These are phyloP conservation scores for Pantelozetes paolii DNA, from an alignment of 2,888 invertebrate species.

Conservation along the genomic window DNA sequence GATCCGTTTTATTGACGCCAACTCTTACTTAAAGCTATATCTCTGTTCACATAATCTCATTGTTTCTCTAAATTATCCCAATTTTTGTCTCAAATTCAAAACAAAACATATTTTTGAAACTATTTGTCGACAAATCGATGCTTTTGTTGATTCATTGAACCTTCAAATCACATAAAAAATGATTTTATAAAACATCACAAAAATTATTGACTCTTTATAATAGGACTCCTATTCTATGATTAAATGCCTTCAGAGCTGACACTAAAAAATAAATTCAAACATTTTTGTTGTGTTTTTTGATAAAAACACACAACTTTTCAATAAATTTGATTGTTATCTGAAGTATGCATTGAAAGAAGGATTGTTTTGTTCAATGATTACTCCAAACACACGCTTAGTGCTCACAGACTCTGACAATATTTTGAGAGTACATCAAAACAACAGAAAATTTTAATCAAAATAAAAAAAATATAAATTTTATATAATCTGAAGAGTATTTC, in stretches of 20 bases:
- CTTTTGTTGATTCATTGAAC: conserved; percentile 10
- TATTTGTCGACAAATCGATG: neutral
- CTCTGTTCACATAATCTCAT: neutral
- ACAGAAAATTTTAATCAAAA: neutral
- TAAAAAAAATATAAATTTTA: neutral
- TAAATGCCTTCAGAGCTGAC: conserved; percentile 5
- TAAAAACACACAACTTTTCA: neutral
- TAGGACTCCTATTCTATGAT: conserved; percentile 25
- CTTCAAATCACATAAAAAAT: conserved; percentile 1
- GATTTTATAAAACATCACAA: neutral
- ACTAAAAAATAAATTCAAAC: conserved; percentile 16
- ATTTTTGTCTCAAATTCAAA: neutral
- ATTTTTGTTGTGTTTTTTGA: neutral
- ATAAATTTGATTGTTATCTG: conserved; percentile 16
- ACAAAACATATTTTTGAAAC: neutral
- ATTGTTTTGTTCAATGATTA: conserved; percentile 27
- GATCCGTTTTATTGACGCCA: neutral
- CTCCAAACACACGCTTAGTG: conserved; percentile 28
- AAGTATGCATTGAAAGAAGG: neutral
- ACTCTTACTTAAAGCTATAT: conserved; percentile 1
- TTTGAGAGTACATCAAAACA: neutral
- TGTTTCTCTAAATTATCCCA: neutral
- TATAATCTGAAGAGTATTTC: neutral
- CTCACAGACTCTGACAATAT: neutral
- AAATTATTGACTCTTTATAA: no score